phyloP scores from a whole-genome alignment of 2,797 vertebrate genomes.

The Tokudaia muenninki region DNA sequence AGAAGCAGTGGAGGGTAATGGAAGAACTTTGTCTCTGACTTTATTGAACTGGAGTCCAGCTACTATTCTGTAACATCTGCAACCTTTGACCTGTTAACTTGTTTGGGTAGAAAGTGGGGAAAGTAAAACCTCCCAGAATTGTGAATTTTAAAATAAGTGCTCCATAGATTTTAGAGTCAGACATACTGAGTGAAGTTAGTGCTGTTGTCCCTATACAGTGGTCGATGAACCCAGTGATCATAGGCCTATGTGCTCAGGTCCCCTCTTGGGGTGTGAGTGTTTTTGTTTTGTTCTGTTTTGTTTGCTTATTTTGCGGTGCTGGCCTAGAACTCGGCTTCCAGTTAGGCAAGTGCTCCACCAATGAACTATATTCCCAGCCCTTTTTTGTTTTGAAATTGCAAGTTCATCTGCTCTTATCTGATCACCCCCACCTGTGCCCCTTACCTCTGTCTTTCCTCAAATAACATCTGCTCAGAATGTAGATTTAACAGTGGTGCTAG shows the following conservation, averaged over 20 bases:
- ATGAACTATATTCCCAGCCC: not conserved
- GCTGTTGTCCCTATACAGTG: not conserved
- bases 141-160: constrained; percentile 45
- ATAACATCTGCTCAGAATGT: not conserved
- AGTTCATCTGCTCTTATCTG: not conserved
- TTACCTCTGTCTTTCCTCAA: not conserved
- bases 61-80: constrained; percentile 51
- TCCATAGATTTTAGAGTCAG: not conserved
- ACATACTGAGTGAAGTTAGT: not conserved
- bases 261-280: not conserved
- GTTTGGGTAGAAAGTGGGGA: not conserved
- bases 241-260: not conserved
- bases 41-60: not conserved
- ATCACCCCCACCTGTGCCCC: not conserved
- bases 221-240: not conserved
- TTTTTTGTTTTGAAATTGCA: constrained; percentile 1
- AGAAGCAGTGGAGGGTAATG: not conserved
- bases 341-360: not conserved
- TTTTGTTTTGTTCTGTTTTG: not conserved
- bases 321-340: not conserved
- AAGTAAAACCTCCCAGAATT: not conserved
- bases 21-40: constrained; percentile 37
- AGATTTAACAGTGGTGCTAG: not conserved
- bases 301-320: not conserved
- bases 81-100: constrained; percentile 35